Conservation (phyloP, 2,888 invertebrate genomes). For the Brachyopa scutellaris region DNA sequence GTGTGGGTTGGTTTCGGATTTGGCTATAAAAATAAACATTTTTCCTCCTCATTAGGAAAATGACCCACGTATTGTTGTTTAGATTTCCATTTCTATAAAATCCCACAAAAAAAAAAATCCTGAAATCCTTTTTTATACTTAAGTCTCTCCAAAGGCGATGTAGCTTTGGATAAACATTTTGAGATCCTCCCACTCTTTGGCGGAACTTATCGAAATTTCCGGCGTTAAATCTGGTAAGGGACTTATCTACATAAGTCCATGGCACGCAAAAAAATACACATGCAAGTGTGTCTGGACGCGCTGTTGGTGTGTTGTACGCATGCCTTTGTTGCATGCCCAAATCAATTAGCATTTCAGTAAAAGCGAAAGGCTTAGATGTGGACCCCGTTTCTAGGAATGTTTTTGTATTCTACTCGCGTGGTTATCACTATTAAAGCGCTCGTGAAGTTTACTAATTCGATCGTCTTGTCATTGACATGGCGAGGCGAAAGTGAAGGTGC, state of each 20-base stretch:
- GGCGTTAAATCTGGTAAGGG: constrained; percentile 44
- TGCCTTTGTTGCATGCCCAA: constrained; percentile 42
- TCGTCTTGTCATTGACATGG: constrained; percentile 40
- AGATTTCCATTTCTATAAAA: constrained; percentile 57
- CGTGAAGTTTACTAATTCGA: constrained; percentile 9
- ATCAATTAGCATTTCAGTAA: constrained; percentile 63
- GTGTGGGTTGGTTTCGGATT: constrained; percentile 54
- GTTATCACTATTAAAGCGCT: constrained; percentile 12
- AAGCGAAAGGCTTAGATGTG: constrained; percentile 10
- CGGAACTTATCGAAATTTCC: constrained; percentile 35
- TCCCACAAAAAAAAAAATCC: constrained; percentile 21
- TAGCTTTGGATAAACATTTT: not conserved
- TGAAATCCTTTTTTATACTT: constrained; percentile 37
- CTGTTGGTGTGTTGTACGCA: constrained; percentile 3
- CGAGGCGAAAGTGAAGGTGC: constrained; percentile 62
- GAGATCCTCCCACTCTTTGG: not conserved
- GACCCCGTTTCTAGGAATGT: not conserved
- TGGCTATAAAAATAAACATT: constrained; percentile 52
- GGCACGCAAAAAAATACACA: constrained; percentile 9
- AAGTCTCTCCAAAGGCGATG: no score
- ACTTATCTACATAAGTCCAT: no score
- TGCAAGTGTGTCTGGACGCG: not conserved
- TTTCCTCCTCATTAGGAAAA: constrained; percentile 66
- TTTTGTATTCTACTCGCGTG: constrained; percentile 31
- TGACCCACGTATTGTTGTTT: constrained; percentile 70